Base-by-base conservation (phyloP, 1,140 invertebrate species). In the Conopomorpha cramerella region DNA sequence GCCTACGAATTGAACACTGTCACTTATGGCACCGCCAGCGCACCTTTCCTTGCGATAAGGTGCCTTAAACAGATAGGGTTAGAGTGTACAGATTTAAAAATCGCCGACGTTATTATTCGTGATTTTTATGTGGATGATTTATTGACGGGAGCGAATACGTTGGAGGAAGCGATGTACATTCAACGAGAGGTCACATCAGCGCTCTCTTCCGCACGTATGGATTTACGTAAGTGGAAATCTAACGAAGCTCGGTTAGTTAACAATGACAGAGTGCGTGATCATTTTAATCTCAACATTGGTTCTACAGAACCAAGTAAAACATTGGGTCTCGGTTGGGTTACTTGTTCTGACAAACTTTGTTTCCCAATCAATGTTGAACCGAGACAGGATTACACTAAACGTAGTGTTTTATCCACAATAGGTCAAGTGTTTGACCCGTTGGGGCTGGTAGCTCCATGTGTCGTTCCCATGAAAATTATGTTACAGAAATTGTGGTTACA, bases 121-220 rank as follows among this genome's bases (percentile, higher is more conserved):
- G 27, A 29, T 29, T 29, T 29, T 8, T 29, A 29, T 29, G 27
- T 29, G 3, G n/a, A n/a, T n/a, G n/a, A n/a, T n/a, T n/a, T n/a
- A n/a, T n/a, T n/a, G n/a, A n/a, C n/a, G n/a, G n/a, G 27, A 29
- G 27, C 6, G 4, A 12, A 29, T 29, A 29, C 11, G 3, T 3
- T 29, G 13, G 6, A 6, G 3, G 6, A 29, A 4, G 27, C 11
- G 3, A 29, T 3, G 4, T n/a, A n/a, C n/a, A n/a, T n/a, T n/a
- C n/a, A n/a, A n/a, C n/a, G n/a, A n/a, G n/a, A n/a, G n/a, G n/a
- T n/a, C n/a, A n/a, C n/a, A n/a, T n/a, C n/a, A n/a, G n/a, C n/a
- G n/a, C n/a, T n/a, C n/a, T n/a, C n/a, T n/a, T n/a, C n/a, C n/a
- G n/a, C n/a, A n/a, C n/a, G n/a, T n/a, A n/a, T n/a, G n/a, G n/a